Evolutionary conservation across 2,113 vertebrate species (phyloP).

Genomic region (Sprattus sprattus): DNA sequence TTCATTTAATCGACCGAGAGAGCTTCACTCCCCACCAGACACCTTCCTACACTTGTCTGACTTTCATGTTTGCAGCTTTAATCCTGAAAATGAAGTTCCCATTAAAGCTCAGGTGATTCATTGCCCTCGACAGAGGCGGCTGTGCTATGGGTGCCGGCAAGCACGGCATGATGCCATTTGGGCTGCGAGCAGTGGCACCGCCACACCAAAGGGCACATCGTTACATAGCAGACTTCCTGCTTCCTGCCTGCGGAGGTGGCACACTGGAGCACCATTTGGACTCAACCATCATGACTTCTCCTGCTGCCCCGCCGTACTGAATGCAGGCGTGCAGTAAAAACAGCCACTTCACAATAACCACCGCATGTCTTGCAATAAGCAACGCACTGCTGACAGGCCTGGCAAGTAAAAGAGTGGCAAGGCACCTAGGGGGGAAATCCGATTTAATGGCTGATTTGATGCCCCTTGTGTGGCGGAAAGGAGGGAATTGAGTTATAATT

Average conservation of each 20-base stretch:
- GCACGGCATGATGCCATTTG: constrained; percentile 23
- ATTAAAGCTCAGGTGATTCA: constrained; percentile 27
- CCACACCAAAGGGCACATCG: constrained; percentile 29
- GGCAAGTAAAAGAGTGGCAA: neutral
- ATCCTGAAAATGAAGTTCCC: neutral
- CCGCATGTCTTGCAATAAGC: neutral
- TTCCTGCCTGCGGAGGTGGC: constrained; percentile 3
- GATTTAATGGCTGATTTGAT: constrained; percentile 58
- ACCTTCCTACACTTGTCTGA: neutral
- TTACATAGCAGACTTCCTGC: constrained; percentile 35
- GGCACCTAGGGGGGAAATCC: constrained; percentile 46
- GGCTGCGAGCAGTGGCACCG: constrained; percentile 3
- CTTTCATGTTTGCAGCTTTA: neutral
- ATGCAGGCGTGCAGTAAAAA: neutral
- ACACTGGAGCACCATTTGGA: neutral
- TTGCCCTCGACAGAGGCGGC: constrained; percentile 35
- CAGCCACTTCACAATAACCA: neutral
- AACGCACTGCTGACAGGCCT: neutral
- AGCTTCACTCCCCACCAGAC: too few species aligned
- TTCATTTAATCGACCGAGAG: too few species aligned
- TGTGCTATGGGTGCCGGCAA: neutral
- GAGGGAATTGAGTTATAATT: constrained; percentile 62
- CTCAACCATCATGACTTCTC: neutral
- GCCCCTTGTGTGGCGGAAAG: constrained; percentile 49
- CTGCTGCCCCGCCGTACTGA: too few species aligned